These are phyloP conservation scores for Malthinus flaveolus DNA, from an alignment of 2,888 invertebrate genomes.

Conservation along the genomic window DNA sequence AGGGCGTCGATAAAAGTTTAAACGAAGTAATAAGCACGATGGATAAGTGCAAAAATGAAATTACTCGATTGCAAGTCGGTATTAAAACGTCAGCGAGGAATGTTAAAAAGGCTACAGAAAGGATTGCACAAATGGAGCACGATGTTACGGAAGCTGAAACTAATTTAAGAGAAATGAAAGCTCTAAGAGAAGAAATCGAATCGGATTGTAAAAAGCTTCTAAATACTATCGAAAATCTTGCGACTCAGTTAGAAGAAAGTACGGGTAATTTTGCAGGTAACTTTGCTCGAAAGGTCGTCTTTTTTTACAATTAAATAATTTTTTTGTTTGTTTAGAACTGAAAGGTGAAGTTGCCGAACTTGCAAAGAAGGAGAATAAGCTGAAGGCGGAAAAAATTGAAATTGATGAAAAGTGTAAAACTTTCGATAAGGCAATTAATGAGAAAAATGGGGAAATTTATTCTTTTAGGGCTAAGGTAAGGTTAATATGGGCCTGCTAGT, in stretches of 20 bases:
- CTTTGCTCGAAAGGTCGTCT: not conserved
- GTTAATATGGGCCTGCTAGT: no score
- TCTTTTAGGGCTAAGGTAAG: constrained; percentile 60
- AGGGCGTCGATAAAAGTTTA: constrained; percentile 71
- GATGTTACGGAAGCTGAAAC: constrained; percentile 72
- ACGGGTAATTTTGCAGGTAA: constrained; percentile 59
- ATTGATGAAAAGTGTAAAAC: constrained; percentile 71
- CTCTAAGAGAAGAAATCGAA: constrained; percentile 63
- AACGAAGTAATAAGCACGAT: constrained; percentile 70
- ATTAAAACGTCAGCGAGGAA: constrained; percentile 73
- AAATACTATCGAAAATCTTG: constrained; percentile 61
- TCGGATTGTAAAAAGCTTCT: constrained; percentile 60
- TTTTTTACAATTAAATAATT: constrained; percentile 6
- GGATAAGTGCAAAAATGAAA: constrained; percentile 70
- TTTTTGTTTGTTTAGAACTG: constrained; percentile 46
- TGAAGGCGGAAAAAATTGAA: constrained; percentile 73
- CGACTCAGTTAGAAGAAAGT: constrained; percentile 61
- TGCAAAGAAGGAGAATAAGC: constrained; percentile 66
- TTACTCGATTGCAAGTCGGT: constrained; percentile 69
- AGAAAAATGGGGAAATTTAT: constrained; percentile 61
- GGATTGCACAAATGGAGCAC: constrained; percentile 71
- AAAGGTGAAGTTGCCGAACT: constrained; percentile 68
- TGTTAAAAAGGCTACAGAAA: constrained; percentile 73
- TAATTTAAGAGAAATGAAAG: constrained; percentile 62
- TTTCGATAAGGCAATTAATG: constrained; percentile 61